Evolutionary conservation across 2,888 invertebrate genomes (phyloP).

Genomic region (Galerucella calmariensis): DNA sequence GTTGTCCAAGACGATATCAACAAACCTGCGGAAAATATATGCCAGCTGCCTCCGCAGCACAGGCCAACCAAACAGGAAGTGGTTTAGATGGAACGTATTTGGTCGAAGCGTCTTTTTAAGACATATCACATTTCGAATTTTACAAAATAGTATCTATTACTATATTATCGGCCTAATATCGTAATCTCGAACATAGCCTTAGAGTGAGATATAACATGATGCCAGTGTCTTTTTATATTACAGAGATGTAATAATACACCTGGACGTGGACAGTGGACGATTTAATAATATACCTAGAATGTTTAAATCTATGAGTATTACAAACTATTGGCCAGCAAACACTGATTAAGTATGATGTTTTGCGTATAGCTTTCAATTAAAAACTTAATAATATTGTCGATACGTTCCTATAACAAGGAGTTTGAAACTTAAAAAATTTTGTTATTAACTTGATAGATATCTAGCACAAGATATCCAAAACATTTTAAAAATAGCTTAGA

Average conservation of each 20-base stretch:
- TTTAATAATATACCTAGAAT: too few relatives aligned
- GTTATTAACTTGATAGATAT: too few relatives aligned
- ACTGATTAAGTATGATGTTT: too few relatives aligned
- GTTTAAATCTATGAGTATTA: too few relatives aligned
- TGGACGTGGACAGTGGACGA: not conserved
- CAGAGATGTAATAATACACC: too few relatives aligned
- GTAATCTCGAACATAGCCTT: not conserved
- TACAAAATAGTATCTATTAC: constrained; percentile 28
- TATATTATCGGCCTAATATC: constrained; percentile 35
- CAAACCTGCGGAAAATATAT: constrained; percentile 90
- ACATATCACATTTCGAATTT: constrained; percentile 50
- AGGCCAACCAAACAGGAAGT: constrained; percentile 83
- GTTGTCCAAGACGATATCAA: constrained; percentile 90
- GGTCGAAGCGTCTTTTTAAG: constrained; percentile 84
- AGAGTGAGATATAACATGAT: not conserved
- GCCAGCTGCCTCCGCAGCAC: constrained; percentile 84
- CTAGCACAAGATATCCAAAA: too few relatives aligned
- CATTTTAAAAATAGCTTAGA: too few relatives aligned
- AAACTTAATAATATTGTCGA: too few relatives aligned
- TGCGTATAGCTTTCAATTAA: too few relatives aligned
- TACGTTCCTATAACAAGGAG: too few relatives aligned
- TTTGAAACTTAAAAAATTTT: too few relatives aligned
- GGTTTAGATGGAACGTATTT: constrained; percentile 88
- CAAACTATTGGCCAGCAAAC: too few relatives aligned
- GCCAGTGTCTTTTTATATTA: not conserved